These are phyloP conservation scores for Linurgus olivaceus DNA, from an alignment of 2,797 vertebrate species.

Conservation along the genomic window DNA sequence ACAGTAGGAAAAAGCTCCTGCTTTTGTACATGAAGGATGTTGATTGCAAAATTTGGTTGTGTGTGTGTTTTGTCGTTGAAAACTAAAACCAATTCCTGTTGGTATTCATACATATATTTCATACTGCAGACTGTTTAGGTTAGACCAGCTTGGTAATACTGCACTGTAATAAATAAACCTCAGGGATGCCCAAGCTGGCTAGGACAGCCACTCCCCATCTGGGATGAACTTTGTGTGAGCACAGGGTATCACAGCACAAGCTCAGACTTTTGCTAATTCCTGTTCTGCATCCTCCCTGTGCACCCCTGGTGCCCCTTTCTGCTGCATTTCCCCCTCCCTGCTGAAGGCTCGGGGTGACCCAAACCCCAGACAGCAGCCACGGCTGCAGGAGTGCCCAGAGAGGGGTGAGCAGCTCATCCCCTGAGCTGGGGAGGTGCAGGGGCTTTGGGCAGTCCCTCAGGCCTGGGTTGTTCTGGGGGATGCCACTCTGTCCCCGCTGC, in stretches of 20 bases:
- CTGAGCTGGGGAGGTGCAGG: background rate
- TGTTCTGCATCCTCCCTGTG: accelerated
- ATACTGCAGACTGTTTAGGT: background rate
- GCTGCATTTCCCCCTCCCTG: background rate
- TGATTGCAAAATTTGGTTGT: background rate
- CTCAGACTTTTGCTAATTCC: background rate
- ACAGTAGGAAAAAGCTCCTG: background rate
- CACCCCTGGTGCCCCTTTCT: too few relatives aligned
- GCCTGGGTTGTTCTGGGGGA: background rate
- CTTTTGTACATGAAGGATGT: background rate
- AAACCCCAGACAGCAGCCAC: background rate
- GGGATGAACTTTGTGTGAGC: background rate
- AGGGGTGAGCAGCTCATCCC: background rate
- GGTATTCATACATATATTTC: background rate
- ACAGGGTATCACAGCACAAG: accelerated
- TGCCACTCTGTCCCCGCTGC: accelerated
- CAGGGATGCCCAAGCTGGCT: background rate
- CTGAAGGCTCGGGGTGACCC: background rate
- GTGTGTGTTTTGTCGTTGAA: background rate
- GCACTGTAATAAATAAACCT: background rate
- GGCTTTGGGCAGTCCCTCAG: background rate
- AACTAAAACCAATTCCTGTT: background rate
- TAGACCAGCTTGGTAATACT: background rate
- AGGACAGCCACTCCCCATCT: background rate
- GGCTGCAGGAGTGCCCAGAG: background rate